Conservation (phyloP, 2,888 invertebrate species). For the Tridacna crocea region DNA sequence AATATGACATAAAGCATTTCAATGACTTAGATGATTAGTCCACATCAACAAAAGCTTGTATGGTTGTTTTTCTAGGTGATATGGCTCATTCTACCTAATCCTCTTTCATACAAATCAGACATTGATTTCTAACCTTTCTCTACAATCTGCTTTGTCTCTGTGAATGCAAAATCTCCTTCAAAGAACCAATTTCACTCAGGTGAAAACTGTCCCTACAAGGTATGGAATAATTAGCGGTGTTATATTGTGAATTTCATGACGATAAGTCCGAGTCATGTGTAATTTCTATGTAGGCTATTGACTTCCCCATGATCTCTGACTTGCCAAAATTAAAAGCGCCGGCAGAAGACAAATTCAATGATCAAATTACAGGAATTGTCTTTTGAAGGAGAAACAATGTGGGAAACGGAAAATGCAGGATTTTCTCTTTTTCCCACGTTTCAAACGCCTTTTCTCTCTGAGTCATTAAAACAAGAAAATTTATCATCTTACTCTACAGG, state of each 20-base stretch:
- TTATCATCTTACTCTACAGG: no score
- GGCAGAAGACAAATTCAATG: no score
- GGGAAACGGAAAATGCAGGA: no score
- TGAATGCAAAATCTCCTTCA: neutral
- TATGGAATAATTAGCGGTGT: slow-evolving; percentile 2
- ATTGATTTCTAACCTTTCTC: slow-evolving; percentile 20
- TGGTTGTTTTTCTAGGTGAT: slow-evolving; percentile 20
- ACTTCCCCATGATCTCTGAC: no score
- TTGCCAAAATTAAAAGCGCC: no score
- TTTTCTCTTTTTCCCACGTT: no score
- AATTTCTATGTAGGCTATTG: neutral
- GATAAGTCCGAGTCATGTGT: neutral
- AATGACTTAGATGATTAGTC: slow-evolving; percentile 18
- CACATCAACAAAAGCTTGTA: slow-evolving; percentile 22
- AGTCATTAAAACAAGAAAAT: no score
- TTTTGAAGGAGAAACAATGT: no score
- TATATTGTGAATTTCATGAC: neutral
- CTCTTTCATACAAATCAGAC: slow-evolving; percentile 21
- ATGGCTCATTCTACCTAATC: slow-evolving; percentile 24
- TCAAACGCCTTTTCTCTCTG: no score
- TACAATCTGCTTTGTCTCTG: neutral
- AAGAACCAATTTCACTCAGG: slow-evolving; percentile 9
- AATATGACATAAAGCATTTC: slow-evolving; percentile 19
- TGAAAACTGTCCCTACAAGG: neutral
- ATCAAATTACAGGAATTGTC: no score